These are phyloP conservation scores for Drosophila helvetica DNA, from an alignment of 2,888 invertebrate species.

Conservation along the genomic window DNA sequence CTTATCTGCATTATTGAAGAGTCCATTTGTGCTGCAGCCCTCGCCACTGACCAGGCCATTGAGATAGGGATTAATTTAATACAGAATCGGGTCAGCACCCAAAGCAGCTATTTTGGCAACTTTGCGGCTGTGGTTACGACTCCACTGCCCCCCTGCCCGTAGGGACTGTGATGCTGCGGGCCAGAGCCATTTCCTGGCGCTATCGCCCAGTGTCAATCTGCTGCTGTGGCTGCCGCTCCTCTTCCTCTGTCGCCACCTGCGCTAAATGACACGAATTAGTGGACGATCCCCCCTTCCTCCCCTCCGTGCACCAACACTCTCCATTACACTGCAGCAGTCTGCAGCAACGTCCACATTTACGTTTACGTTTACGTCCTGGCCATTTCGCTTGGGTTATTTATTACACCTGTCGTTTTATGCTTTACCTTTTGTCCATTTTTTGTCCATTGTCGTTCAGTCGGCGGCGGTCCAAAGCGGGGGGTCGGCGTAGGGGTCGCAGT, in stretches of 20 bases:
- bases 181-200: slow-evolving; percentile 72
- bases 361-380: slow-evolving; percentile 43
- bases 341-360: neutral
- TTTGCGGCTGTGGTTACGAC: slow-evolving; percentile 43
- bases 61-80: slow-evolving; percentile 33
- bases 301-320: slow-evolving; percentile 20
- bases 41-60: neutral
- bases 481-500: neutral
- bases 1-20: slow-evolving; percentile 55
- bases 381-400: slow-evolving; percentile 70
- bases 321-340: slow-evolving; percentile 46
- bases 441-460: slow-evolving; percentile 3
- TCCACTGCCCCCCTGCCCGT: neutral
- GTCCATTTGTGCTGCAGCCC: slow-evolving; percentile 8
- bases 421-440: slow-evolving; percentile 43
- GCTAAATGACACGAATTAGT: slow-evolving; percentile 75
- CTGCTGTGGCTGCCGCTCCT: slow-evolving; percentile 44
- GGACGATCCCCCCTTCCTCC: slow-evolving; percentile 31
- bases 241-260: slow-evolving; percentile 74
- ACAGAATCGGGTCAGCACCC: slow-evolving; percentile 64
- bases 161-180: slow-evolving; percentile 30
- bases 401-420: slow-evolving; percentile 75
- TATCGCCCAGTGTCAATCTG: slow-evolving; percentile 77
- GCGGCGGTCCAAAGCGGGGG: neutral
- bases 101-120: slow-evolving; percentile 59